A percentile compares a stretch with the other conserved stretches of the same genome.
phyloP scores from a whole-genome alignment of 2,113 vertebrate species.

The Leptobrachium leishanense region DNA sequence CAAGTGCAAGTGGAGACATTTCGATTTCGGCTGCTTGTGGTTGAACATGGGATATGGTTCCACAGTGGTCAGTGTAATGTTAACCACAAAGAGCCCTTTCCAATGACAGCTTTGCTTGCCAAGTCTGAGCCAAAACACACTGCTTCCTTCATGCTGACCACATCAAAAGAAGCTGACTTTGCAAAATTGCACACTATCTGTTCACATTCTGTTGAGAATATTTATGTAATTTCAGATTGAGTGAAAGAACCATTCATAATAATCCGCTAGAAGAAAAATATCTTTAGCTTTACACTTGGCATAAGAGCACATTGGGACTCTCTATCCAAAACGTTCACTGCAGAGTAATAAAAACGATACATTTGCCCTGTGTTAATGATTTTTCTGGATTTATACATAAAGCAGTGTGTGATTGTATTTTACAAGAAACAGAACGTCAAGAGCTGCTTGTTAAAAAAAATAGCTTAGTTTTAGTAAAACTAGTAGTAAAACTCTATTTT shows the following conservation, averaged over 20 bases:
- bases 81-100: slow-evolving; percentile 30
- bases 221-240: slow-evolving; percentile 27
- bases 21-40: slow-evolving; percentile 31
- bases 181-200: slow-evolving; percentile 25
- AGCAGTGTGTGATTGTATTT: too few relatives aligned
- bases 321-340: background rate
- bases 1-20: slow-evolving; percentile 21
- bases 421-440: too few relatives aligned
- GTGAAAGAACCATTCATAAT: slow-evolving; percentile 10
- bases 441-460: too few relatives aligned
- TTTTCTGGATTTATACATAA: too few relatives aligned
- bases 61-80: slow-evolving; percentile 28
- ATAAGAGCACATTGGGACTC: background rate
- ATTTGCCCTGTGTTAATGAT: too few relatives aligned
- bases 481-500: too few relatives aligned
- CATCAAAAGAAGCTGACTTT: slow-evolving; percentile 24
- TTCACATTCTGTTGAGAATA: slow-evolving; percentile 24
- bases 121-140: slow-evolving; percentile 30
- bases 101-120: slow-evolving; percentile 31
- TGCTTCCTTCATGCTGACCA: slow-evolving; percentile 8
- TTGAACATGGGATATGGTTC: slow-evolving; percentile 11
- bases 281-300: background rate
- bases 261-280: background rate
- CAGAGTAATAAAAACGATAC: too few relatives aligned
- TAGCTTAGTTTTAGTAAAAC: too few relatives aligned